Base-by-base conservation (phyloP, 92 coral and sea anemone species). In the Blastomussa wellsi region DNA sequence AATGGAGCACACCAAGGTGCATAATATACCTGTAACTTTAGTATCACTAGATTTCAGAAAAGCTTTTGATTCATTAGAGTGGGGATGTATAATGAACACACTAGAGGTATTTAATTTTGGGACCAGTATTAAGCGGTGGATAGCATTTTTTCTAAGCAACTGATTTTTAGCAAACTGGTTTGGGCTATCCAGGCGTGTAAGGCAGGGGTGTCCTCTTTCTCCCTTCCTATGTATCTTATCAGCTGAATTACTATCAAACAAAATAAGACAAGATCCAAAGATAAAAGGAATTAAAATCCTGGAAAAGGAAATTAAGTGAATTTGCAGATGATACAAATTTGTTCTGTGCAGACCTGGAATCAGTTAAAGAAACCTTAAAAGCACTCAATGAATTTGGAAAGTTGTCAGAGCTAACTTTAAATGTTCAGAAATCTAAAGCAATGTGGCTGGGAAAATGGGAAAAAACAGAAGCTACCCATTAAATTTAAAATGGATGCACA, bases 21-120 rank as follows among this genome's bases (percentile, higher is more conserved):
- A 68, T 19, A 69, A 71, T 24, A n/a, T 86, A 2, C 44, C 89
- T 29, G 89, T 79, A 10, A 69, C 79, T 39, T 17, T 70, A 8
- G 33, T 78, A 1, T 78, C 57, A 5, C 3, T 67, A 64, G 84
- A 85, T 42, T 85, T 85, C 44, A 13, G 51, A 24, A 85, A 77
- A 85, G 83, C 89, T 39, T 85, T 85, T 66, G 89, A 85, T 62
- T 15, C 80, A 2, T 1, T 85, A 0, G 83, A 85, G 68, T 86
- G 84, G 89, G 8, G 24, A 20, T 86, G 79, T 55, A 47, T 78
- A 12, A 24, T 24, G 29, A 44, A 79, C 20, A 36, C 89, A 15
- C 32, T 86, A 19, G 79, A 79, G 24, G 48, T 28, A 19, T 44
- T 78, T 2, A 86, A 86, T 29, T 86, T 86, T 59, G 84, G 89